Base-by-base conservation (phyloP, 2,888 invertebrate genomes). In the Brachyptera putata region DNA sequence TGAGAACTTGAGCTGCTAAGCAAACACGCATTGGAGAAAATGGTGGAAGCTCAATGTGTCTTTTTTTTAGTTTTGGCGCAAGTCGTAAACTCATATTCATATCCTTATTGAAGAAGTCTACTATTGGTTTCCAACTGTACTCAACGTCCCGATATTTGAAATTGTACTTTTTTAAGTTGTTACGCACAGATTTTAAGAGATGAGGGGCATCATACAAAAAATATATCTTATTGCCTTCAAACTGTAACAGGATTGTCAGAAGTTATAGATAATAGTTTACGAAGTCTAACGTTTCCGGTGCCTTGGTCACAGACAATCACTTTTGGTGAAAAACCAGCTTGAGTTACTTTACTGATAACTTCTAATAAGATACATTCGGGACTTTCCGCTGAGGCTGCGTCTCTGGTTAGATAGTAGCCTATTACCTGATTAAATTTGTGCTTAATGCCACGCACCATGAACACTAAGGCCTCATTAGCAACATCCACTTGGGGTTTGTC, bases 141-240 rank as follows among this genome's bases (percentile, higher is more conserved):
- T 34, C 26, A 21, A 25, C 37, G 7, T 26, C 59, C 25, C 25
- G 25, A 53, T 24, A 16, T 13, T 39, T 14, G 11, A 53, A 39
- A 25, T 53, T 22, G 24, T 53, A 37, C 39, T 39, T 53, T 39
- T 53, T 59, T 2, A 59, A 41, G 39, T 59, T 59, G 3, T 59
- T 59, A 11, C 53, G 34, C 3, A 59, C 30, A n/a, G 59, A 59
- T 26, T 59, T 59, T 16, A 59, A 14, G 5, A 59, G 53, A 39
- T 59, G 58, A 14, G 58, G 41, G 18, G 26, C 13, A 16, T 59
- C 59, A 3, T 37, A 39, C 34, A 53, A 37, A 26, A 46, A 46
- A 5, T 21, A 46, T 39, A 39, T 46, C 21, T 4, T 7, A n/a
- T n/a, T 21, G 4, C 21, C 46, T 21, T 46, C 22, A n/a, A 46